phyloP scores from a whole-genome alignment of 2,113 vertebrate species.

The Cyanoderma ruficeps region DNA sequence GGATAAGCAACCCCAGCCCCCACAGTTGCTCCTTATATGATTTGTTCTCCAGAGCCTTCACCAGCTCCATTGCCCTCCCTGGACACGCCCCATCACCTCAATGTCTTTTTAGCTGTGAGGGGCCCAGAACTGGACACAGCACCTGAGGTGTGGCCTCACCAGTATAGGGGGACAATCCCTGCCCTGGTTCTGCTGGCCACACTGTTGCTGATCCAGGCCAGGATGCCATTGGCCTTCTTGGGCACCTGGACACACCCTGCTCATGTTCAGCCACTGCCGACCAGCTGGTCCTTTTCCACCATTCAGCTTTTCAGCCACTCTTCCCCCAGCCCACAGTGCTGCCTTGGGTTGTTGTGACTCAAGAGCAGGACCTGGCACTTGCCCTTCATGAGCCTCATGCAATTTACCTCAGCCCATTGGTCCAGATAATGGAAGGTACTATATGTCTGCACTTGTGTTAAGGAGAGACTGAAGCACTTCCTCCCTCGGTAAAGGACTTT shows the following conservation, averaged over 20 bases:
- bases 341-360: background rate
- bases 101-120: background rate
- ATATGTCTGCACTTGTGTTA: background rate
- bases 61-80: background rate
- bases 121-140: background rate
- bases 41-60: background rate
- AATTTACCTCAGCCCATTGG: background rate
- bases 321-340: fast-evolving
- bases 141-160: background rate
- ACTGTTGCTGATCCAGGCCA: background rate
- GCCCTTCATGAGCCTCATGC: background rate
- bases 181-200: background rate
- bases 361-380: background rate
- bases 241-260: background rate
- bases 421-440: background rate
- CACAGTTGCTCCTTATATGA: background rate
- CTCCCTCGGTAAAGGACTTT: background rate
- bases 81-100: fast-evolving
- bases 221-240: background rate
- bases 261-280: fast-evolving
- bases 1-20: background rate
- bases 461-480: background rate
- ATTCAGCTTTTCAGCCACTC: background rate
- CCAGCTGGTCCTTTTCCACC: too few relatives aligned
- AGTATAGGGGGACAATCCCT: background rate